Percentiles rank a stretch among this genome's conserved stretches.
phyloP scores from a whole-genome alignment of 1,140 invertebrate species.

The Cyphomyrmex costatus region DNA sequence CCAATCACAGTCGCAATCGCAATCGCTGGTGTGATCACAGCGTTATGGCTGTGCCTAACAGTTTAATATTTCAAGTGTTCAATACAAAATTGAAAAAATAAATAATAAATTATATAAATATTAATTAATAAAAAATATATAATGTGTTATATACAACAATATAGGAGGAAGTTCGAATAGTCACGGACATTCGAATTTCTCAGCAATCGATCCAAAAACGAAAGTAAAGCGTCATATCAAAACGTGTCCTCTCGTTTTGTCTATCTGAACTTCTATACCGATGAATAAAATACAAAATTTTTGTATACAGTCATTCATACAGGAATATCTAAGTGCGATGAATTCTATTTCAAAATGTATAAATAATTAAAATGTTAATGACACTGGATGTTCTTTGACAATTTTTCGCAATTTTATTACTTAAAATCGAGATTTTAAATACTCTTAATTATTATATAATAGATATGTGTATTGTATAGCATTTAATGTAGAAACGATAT shows the following conservation, averaged over 20 bases:
- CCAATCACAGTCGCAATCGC: no score
- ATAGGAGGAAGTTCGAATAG: no score
- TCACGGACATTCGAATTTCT: no score
- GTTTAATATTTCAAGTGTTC: background rate
- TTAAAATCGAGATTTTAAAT: background rate
- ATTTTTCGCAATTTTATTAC: background rate
- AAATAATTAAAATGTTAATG: background rate
- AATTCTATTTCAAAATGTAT: background rate
- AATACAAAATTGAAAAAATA: background rate
- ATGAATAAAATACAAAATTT: background rate
- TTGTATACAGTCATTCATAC: background rate
- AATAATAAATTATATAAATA: conserved; percentile 2
- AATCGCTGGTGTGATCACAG: no score
- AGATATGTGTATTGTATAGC: background rate
- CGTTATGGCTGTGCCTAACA: background rate
- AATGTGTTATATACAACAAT: background rate
- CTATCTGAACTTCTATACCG: no score
- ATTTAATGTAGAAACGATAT: background rate
- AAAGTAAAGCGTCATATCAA: no score
- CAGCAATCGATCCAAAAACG: no score
- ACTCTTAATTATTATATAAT: background rate
- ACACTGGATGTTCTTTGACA: background rate
- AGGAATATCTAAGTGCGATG: background rate
- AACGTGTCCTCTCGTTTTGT: no score
- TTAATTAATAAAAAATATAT: background rate